Evolutionary conservation across 2,113 vertebrate genomes (phyloP).

Genomic region (Aviceda subcristata): DNA sequence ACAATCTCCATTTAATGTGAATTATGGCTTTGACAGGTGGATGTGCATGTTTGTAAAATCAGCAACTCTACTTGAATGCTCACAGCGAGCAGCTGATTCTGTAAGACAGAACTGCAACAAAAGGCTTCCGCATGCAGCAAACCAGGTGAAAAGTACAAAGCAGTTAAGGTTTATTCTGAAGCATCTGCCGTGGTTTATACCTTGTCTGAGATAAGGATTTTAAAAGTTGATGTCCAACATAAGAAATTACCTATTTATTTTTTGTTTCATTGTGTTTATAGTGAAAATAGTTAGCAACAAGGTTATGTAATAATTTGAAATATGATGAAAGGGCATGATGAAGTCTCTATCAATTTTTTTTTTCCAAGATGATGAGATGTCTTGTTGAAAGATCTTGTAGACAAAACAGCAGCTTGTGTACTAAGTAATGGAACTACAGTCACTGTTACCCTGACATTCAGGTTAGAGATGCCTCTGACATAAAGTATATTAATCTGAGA

Average conservation of each 20-base stretch:
- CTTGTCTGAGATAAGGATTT: background rate
- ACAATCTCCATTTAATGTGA: background rate
- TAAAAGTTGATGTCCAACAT: background rate
- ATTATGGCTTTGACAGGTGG: background rate
- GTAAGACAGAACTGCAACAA: background rate
- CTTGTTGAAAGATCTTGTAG: background rate
- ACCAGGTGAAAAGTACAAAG: background rate
- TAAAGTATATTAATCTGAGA: background rate
- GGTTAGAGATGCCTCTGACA: background rate
- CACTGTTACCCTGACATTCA: background rate
- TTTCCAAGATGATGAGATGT: background rate
- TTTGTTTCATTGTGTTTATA: background rate
- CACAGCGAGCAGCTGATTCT: background rate
- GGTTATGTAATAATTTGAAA: background rate
- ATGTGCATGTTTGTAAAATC: slow-evolving; percentile 4
- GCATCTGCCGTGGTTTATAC: background rate
- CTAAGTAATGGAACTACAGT: background rate
- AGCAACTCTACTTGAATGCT: background rate
- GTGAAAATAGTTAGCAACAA: background rate
- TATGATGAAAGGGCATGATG: background rate
- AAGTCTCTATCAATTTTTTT: background rate
- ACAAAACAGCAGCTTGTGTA: background rate
- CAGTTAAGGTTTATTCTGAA: background rate
- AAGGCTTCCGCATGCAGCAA: background rate
- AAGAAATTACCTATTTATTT: background rate